These are phyloP conservation scores for Sarotherodon lohbergeri DNA, from an alignment of 2,113 vertebrate species.

Conservation along the genomic window DNA sequence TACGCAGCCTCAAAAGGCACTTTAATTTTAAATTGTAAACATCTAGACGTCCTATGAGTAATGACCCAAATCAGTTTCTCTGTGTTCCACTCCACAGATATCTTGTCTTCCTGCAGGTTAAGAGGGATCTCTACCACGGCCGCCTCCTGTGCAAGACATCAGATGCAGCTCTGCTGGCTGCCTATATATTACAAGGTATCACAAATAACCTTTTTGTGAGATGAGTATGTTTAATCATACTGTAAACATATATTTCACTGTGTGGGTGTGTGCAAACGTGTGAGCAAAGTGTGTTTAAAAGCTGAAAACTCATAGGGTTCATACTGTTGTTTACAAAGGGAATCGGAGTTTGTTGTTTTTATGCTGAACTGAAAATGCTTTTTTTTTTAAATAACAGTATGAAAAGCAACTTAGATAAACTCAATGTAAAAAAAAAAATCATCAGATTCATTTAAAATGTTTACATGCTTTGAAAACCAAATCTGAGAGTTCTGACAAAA, in stretches of 20 bases:
- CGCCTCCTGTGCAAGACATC: slow-evolving; percentile 96
- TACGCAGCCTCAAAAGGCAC: neutral
- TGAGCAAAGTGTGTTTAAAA: neutral
- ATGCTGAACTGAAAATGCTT: neutral
- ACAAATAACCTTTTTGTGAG: neutral
- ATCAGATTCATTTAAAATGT: neutral
- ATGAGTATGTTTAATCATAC: neutral
- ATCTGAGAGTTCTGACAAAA: neutral
- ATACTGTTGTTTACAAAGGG: neutral
- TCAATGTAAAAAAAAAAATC: neutral
- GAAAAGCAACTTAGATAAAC: neutral
- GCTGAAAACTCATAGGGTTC: neutral
- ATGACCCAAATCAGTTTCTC: slow-evolving; percentile 3
- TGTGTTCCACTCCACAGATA: slow-evolving; percentile 81
- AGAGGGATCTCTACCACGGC: slow-evolving; percentile 96
- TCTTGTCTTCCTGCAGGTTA: slow-evolving; percentile 98
- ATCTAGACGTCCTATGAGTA: neutral
- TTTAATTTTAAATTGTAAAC: neutral
- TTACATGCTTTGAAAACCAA: neutral
- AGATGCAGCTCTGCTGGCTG: slow-evolving; percentile 89
- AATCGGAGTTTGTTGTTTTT: neutral
- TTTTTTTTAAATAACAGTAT: accelerated
- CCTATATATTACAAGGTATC: slow-evolving; percentile 94
- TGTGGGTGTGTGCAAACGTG: neutral
- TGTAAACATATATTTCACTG: neutral